phyloP scores from a whole-genome alignment of 2,113 vertebrate species.

The Cervus canadensis region DNA sequence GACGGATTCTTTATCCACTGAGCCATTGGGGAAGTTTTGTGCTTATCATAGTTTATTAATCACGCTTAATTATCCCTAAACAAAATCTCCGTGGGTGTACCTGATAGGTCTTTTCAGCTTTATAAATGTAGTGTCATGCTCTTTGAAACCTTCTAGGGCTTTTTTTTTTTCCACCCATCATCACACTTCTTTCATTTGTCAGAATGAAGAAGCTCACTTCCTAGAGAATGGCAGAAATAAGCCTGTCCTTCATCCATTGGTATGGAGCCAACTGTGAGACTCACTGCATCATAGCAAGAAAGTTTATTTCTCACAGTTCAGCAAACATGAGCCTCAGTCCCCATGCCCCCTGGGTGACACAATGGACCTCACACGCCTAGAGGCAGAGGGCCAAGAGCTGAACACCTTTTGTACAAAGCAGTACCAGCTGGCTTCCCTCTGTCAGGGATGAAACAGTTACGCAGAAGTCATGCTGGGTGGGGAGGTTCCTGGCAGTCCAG shows the following conservation, averaged over 20 bases:
- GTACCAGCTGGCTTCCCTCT: background rate
- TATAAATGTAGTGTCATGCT: background rate
- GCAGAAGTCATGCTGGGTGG: background rate
- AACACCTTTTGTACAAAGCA: background rate
- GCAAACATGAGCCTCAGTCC: background rate
- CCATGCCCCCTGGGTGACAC: background rate
- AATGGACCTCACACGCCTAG: background rate
- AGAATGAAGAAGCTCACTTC: background rate
- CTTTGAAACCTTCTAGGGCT: background rate
- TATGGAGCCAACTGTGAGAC: background rate
- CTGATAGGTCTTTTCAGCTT: background rate
- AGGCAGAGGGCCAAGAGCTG: background rate
- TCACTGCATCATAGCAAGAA: background rate
- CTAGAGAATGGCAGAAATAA: background rate
- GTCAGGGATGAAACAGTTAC: background rate
- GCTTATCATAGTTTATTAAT: background rate
- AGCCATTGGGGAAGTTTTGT: background rate
- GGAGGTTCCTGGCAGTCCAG: background rate
- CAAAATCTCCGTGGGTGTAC: background rate
- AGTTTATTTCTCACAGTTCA: background rate
- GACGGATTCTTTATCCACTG: background rate
- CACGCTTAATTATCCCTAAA: background rate
- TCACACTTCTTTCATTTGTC: background rate
- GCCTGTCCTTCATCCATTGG: background rate
- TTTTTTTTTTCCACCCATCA: background rate